Percentiles rank a stretch among this genome's conserved stretches.
Conservation (phyloP, 1,140 invertebrate genomes). For the Steinernema feltiae region DNA sequence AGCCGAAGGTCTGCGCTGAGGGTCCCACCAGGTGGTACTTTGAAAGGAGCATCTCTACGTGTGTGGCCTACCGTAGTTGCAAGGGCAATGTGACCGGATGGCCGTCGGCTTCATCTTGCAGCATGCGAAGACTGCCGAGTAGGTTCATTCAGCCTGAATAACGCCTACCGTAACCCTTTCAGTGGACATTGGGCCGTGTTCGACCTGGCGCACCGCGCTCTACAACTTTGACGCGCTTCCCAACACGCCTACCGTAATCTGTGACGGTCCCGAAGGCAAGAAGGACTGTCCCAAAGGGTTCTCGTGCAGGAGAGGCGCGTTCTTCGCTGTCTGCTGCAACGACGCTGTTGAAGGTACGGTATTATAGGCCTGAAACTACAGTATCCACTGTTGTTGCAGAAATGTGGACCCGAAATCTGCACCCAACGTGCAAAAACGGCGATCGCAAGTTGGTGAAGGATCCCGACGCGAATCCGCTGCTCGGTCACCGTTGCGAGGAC, state of each 20-base stretch:
- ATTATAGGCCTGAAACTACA: not conserved
- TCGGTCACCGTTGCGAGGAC: not conserved
- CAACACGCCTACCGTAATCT: not conserved
- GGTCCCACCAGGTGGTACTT: not conserved
- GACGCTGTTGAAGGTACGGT: not conserved
- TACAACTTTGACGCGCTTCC: not conserved
- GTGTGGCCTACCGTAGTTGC: not conserved
- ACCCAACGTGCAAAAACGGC: not conserved
- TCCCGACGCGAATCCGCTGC: not conserved
- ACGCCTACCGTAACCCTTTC: too few relatives aligned
- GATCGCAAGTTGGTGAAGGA: not conserved
- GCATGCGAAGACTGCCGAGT: not conserved
- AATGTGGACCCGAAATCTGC: slow-evolving; percentile 7
- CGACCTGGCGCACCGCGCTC: not conserved
- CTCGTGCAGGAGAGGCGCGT: not conserved
- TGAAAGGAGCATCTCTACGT: not conserved
- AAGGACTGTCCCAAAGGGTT: slow-evolving; percentile 1
- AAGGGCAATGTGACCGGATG: not conserved
- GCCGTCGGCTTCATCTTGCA: not conserved
- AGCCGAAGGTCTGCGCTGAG: not conserved
- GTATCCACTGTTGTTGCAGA: not conserved
- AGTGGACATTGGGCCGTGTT: slow-evolving; percentile 5
- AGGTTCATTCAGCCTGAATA: not conserved
- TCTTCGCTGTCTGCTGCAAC: not conserved
- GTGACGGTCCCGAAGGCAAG: slow-evolving; percentile 3